Evolutionary conservation across 1,140 invertebrate species (phyloP), one percentile per base, ranked within the genome.

Genomic region (Archivesica marissinica): DNA sequence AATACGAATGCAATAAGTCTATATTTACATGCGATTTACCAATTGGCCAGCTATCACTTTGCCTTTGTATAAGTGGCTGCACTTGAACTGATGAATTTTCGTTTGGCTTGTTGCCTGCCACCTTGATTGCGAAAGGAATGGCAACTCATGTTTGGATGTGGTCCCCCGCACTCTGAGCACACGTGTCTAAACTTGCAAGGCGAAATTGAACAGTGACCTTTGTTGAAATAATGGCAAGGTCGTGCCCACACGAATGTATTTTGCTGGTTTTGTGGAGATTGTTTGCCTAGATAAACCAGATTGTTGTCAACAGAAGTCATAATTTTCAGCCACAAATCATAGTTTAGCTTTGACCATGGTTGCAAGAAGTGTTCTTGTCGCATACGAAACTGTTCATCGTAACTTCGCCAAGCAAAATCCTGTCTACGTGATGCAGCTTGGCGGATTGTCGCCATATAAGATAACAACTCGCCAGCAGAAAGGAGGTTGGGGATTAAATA

Each of bases 371-470:
- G 30, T 23, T 59, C 77, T 30, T 80, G 77, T 2, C 64, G 56
- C 23, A 80, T 44, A 3, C 47, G 6, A 33, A n/a, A 52, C 28
- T 76, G 74, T 11, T 28, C 3, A 41, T 72, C 68, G 47, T 72
- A 72, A 3, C 38, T 44, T 44, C 17, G 39, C 41, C 74, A 76
- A n/a, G 74, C 74, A 47, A 35, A 52, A 6, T 50, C 74, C 38
- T 52, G 74, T 7, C 74, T 20, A 13, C 23, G 3, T n/a, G n/a
- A n/a, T 47, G 74, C 74, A 28, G 28, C 30, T 7, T 76, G 44
- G 13, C 74, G 20, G 4, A 76, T 76, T 4, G 6, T 54, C 6
- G 4, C n/a, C 28, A 54, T 76, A 35, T 76, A 76, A n/a, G n/a
- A n/a, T n/a, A n/a, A n/a, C n/a, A n/a, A n/a, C n/a, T n/a, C n/a